Evolutionary conservation across 2,888 invertebrate species (phyloP).

Genomic region (Timema podura): DNA sequence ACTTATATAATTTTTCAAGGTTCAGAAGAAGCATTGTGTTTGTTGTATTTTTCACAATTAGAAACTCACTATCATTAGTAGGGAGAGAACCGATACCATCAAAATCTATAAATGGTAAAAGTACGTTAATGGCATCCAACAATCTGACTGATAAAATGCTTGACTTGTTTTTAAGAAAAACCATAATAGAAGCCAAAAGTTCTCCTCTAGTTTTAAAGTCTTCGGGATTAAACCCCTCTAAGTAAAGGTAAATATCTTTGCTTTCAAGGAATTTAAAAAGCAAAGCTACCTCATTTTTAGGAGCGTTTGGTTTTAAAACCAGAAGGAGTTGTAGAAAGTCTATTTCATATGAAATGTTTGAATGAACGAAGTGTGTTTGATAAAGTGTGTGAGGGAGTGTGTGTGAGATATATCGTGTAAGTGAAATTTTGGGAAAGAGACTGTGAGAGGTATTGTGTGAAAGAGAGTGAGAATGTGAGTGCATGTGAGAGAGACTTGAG

Average conservation of each 20-base stretch:
- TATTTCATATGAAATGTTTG: conserved; percentile 9
- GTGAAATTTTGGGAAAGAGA: no score
- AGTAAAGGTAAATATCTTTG: conserved; percentile 11
- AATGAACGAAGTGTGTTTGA: no score
- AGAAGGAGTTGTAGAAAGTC: conserved; percentile 18
- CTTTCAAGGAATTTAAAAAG: conserved; percentile 16
- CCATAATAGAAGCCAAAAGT: conserved; percentile 11
- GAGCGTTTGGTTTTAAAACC: conserved; percentile 19
- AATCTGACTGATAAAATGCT: no score
- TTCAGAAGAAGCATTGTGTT: conserved; percentile 19
- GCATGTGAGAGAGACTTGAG: no score
- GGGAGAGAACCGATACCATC: conserved; percentile 18
- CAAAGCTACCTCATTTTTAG: conserved; percentile 6
- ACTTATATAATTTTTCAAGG: conserved; percentile 18
- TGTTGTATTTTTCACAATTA: conserved; percentile 19
- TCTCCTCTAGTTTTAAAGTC: conserved; percentile 20
- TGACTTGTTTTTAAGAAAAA: background rate
- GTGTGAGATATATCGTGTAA: no score
- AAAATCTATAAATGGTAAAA: conserved; percentile 19
- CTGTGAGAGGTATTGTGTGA: no score
- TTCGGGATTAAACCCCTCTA: conserved; percentile 18
- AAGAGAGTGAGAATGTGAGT: no score
- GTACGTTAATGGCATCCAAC: background rate
- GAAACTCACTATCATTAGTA: conserved; percentile 17
- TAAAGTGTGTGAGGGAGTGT: no score